These are phyloP conservation scores for Bibio marci DNA, from an alignment of 2,888 invertebrate species.

Conservation along the genomic window DNA sequence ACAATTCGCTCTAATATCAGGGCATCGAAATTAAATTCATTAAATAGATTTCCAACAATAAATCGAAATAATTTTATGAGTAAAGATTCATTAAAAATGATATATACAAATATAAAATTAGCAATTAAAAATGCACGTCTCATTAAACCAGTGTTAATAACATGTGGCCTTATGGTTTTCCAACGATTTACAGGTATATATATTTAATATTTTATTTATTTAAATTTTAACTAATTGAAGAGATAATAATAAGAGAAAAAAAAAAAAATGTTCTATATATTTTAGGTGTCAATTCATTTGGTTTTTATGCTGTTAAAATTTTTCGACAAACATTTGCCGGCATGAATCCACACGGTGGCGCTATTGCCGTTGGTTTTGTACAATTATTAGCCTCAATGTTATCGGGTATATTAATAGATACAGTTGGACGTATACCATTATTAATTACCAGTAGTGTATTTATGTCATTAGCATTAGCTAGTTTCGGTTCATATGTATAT, in stretches of 20 bases:
- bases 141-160: slow-evolving; percentile 59
- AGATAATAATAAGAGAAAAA: neutral
- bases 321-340: slow-evolving; percentile 69
- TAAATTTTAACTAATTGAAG: no score
- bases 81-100: slow-evolving; percentile 23
- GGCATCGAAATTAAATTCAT: slow-evolving; percentile 19
- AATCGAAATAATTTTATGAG: slow-evolving; percentile 4
- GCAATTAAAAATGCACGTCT: slow-evolving; percentile 30
- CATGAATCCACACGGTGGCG: slow-evolving; percentile 67
- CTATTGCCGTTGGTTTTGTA: slow-evolving; percentile 70
- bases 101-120: slow-evolving; percentile 13
- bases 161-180: slow-evolving; percentile 77
- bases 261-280: slow-evolving; percentile 13
- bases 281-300: slow-evolving; percentile 66
- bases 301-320: slow-evolving; percentile 72
- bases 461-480: slow-evolving; percentile 73
- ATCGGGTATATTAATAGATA: slow-evolving; percentile 69
- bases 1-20: slow-evolving; percentile 51
- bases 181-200: slow-evolving; percentile 43
- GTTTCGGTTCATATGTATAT: slow-evolving; percentile 70
- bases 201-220: neutral
- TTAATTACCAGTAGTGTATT: slow-evolving; percentile 67
- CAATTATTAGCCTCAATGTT: slow-evolving; percentile 70
- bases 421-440: slow-evolving; percentile 67
- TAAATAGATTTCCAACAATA: slow-evolving; percentile 32